Percentiles rank a stretch among this genome's conserved stretches.
These are phyloP conservation scores for Bellardia pandia DNA, from an alignment of 2,888 invertebrate genomes.

Conservation along the genomic window DNA sequence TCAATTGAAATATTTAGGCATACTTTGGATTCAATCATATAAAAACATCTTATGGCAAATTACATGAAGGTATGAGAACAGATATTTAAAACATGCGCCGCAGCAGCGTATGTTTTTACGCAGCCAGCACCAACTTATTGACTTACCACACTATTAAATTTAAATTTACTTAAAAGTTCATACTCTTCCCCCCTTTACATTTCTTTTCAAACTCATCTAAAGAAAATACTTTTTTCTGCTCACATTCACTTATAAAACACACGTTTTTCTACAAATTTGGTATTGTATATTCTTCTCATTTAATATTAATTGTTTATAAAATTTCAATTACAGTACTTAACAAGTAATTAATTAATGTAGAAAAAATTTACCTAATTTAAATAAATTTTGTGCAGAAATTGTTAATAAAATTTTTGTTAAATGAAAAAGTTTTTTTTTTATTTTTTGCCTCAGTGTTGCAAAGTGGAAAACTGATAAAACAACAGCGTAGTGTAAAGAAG, in stretches of 20 bases:
- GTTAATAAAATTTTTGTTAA: conserved; percentile 51
- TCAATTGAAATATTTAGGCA: too few relatives aligned
- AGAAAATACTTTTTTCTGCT: conserved; percentile 55
- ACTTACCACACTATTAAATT: conserved; percentile 21
- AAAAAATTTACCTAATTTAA: conserved; percentile 62
- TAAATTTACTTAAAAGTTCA: conserved; percentile 50
- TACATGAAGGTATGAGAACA: too few relatives aligned
- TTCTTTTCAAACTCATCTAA: conserved; percentile 38
- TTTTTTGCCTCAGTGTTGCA: conserved; percentile 45
- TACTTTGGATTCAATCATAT: too few relatives aligned
- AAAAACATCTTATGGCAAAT: too few relatives aligned
- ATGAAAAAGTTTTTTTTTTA: conserved; percentile 52
- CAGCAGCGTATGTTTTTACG: too few relatives aligned
- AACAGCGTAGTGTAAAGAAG: conserved; percentile 23
- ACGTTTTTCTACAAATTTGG: conserved; percentile 40
- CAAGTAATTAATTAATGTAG: not conserved
- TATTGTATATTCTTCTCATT: not conserved
- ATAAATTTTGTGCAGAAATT: conserved; percentile 61
- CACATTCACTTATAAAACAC: conserved; percentile 63
- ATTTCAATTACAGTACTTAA: not conserved
- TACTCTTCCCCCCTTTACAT: conserved; percentile 37
- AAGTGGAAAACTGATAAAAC: conserved; percentile 1
- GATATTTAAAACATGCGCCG: too few relatives aligned
- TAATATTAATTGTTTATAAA: not conserved
- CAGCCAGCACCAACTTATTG: not conserved